A percentile compares a stretch with the other conserved stretches of the same genome.
These are phyloP conservation scores for Lepidochitona cinerea DNA, from an alignment of 2,888 invertebrate genomes.

Conservation along the genomic window DNA sequence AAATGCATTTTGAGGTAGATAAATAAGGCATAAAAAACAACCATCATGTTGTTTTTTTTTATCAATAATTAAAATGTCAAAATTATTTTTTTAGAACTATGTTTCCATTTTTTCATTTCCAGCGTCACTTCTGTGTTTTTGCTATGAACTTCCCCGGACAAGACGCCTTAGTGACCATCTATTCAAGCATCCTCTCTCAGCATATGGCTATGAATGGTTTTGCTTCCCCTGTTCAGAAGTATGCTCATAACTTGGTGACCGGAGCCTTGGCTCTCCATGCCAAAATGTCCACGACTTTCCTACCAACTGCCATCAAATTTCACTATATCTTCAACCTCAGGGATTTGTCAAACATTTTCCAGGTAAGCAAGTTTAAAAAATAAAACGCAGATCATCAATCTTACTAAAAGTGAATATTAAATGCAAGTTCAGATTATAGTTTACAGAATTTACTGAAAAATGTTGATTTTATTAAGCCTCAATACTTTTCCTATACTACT, in stretches of 20 bases:
- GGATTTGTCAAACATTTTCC: slow-evolving; percentile 95
- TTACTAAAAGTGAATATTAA: too few relatives aligned
- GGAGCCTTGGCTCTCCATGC: slow-evolving; percentile 89
- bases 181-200: slow-evolving; percentile 82
- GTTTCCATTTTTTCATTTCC: slow-evolving; percentile 18
- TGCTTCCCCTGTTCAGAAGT: slow-evolving; percentile 78
- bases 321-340: slow-evolving; percentile 97
- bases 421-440: too few relatives aligned
- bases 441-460: too few relatives aligned
- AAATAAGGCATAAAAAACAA: too few relatives aligned
- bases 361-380: too few relatives aligned
- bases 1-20: too few relatives aligned
- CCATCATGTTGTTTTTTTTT: too few relatives aligned
- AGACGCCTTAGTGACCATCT: slow-evolving; percentile 90
- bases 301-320: slow-evolving; percentile 96
- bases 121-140: slow-evolving; percentile 73
- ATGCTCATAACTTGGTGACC: slow-evolving; percentile 82
- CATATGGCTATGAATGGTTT: slow-evolving; percentile 83
- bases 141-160: slow-evolving; percentile 82
- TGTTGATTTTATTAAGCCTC: too few relatives aligned
- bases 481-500: too few relatives aligned
- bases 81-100: too few relatives aligned
- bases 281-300: slow-evolving; percentile 87
- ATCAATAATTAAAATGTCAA: too few relatives aligned
- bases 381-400: too few relatives aligned